phyloP scores from a whole-genome alignment of 2,888 invertebrate species.

The Acleris cristana region DNA sequence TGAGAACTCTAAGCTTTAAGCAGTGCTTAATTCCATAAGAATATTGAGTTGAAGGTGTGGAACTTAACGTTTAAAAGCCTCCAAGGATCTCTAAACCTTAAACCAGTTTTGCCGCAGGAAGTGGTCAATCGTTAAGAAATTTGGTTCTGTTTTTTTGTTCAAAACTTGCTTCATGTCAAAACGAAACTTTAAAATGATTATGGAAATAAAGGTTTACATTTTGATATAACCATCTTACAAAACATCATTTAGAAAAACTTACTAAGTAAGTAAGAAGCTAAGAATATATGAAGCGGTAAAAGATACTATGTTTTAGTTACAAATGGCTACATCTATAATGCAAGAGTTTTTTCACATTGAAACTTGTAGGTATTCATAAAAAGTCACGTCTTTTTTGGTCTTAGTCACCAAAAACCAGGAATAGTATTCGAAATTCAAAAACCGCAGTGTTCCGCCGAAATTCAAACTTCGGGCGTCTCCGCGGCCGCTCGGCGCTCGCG shows the following conservation, averaged over 20 bases:
- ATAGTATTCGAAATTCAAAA: constrained; percentile 1
- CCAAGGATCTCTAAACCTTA: constrained; percentile 20
- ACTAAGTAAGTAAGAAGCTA: too few relatives aligned
- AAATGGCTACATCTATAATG: background rate
- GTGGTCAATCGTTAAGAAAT: constrained; percentile 43
- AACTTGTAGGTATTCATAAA: background rate
- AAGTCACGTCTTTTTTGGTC: background rate
- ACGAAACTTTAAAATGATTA: background rate
- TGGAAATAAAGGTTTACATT: background rate
- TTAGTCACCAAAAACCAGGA: background rate
- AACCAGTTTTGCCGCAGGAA: constrained; percentile 35
- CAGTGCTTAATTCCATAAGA: too few relatives aligned
- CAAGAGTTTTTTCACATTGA: background rate
- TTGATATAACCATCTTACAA: background rate
- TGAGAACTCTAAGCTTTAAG: too few relatives aligned
- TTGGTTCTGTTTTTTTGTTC: constrained; percentile 57
- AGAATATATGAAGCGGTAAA: too few relatives aligned
- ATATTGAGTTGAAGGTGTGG: too few relatives aligned
- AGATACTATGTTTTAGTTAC: background rate
- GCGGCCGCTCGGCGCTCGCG: constrained; percentile 43
- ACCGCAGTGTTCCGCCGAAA: constrained; percentile 5
- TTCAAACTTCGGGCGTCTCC: constrained; percentile 33
- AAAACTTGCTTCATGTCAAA: constrained; percentile 7
- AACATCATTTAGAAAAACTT: background rate
- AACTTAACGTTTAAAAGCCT: background rate